Evolutionary conservation across 2,113 vertebrate genomes (phyloP).

Genomic region (Tupaia chinensis): DNA sequence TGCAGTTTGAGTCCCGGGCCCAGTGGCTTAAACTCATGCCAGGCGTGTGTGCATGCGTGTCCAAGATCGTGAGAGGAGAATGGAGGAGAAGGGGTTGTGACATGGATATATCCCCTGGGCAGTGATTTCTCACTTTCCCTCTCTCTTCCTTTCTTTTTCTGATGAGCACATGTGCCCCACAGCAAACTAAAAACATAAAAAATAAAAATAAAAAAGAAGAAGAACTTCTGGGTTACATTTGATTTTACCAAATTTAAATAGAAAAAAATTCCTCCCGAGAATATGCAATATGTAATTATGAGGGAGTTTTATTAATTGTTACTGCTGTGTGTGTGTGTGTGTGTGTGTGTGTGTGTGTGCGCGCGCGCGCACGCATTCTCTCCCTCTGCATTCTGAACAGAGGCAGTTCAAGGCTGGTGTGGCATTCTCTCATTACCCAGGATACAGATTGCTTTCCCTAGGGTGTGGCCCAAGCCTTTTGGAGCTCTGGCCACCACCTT

Average conservation of each 20-base stretch:
- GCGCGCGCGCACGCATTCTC: no score
- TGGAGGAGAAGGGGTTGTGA: no score
- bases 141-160: no score
- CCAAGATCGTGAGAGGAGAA: no score
- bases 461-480: not conserved
- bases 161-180: no score
- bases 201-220: not conserved
- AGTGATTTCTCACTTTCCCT: no score
- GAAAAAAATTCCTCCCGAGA: not conserved
- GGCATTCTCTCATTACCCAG: not conserved
- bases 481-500: not conserved
- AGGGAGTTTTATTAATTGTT: not conserved
- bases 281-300: not conserved
- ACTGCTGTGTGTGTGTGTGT: not conserved
- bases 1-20: no score
- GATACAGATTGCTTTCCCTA: not conserved
- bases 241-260: not conserved
- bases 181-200: no score
- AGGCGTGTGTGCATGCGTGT: no score
- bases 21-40: no score
- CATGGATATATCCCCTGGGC: no score
- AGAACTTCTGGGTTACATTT: not conserved
- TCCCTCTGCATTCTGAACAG: not conserved
- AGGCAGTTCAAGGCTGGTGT: not conserved
- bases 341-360: not conserved